A percentile compares a stretch with the other conserved stretches of the same genome.
Evolutionary conservation across 2,113 vertebrate genomes (phyloP).

Genomic region (Siniperca knerii): DNA sequence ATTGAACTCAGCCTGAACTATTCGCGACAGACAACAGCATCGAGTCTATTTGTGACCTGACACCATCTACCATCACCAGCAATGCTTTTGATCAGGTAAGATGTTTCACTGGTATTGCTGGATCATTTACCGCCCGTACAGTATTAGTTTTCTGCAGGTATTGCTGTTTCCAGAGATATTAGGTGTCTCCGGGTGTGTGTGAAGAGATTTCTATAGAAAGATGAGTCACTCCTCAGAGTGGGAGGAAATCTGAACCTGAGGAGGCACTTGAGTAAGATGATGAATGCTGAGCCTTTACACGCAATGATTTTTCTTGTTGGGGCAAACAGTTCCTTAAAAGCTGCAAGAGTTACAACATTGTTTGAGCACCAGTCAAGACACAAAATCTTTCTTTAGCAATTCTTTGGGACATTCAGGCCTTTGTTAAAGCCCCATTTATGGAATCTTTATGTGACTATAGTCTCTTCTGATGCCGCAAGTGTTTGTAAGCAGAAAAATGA

Average conservation of each 20-base stretch:
- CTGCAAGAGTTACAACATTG: neutral
- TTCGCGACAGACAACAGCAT: neutral
- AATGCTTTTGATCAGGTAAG: conserved; percentile 20
- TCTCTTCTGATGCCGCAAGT: neutral
- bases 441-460: neutral
- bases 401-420: neutral
- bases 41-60: neutral
- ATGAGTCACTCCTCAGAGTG: conserved; percentile 38
- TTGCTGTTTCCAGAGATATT: conserved; percentile 45
- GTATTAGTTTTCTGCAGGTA: neutral
- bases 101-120: neutral
- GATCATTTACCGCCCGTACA: conserved; percentile 6
- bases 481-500: neutral
- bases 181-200: conserved; percentile 21
- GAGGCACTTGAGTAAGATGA: conserved; percentile 24
- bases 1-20: conserved; percentile 28
- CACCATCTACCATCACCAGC: neutral
- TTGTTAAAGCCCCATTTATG: neutral
- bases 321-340: neutral
- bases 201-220: conserved; percentile 15
- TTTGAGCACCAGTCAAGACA: neutral
- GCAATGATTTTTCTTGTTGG: neutral
- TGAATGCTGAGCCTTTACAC: conserved; percentile 6
- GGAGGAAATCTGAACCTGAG: conserved; percentile 54
- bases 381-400: neutral